These are phyloP conservation scores for Oligia strigilis DNA, from an alignment of 2,888 invertebrate species.

Conservation along the genomic window DNA sequence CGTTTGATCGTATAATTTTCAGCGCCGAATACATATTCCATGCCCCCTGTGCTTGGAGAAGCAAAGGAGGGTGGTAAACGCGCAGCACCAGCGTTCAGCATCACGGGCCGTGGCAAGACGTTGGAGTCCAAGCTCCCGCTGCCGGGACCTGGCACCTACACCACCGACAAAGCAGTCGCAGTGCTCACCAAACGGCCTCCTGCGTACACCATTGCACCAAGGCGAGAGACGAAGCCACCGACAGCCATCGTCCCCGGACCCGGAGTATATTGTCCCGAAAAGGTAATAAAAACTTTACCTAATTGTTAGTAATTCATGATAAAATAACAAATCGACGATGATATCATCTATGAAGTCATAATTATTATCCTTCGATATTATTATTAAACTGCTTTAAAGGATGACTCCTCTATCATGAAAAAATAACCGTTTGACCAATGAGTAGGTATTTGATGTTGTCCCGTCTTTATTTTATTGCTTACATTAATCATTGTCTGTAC, in stretches of 20 bases:
- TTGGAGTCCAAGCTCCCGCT: slow-evolving; percentile 84
- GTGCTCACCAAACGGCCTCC: slow-evolving; percentile 91
- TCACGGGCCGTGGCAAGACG: slow-evolving; percentile 95
- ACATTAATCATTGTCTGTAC: slow-evolving; percentile 52
- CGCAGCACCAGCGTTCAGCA: slow-evolving; percentile 96
- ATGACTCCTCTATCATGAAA: slow-evolving; percentile 30
- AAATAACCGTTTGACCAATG: slow-evolving; percentile 31
- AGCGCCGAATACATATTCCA: slow-evolving; percentile 97
- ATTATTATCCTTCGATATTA: slow-evolving; percentile 55
- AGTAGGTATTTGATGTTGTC: slow-evolving; percentile 49
- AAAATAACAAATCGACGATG: slow-evolving; percentile 41
- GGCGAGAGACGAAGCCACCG: slow-evolving; percentile 82
- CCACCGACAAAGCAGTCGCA: slow-evolving; percentile 90
- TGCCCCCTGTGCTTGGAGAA: slow-evolving; percentile 94
- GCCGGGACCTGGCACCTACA: slow-evolving; percentile 96
- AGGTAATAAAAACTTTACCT: slow-evolving; percentile 75
- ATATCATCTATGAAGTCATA: slow-evolving; percentile 63
- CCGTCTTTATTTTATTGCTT: slow-evolving; percentile 49
- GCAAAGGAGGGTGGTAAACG: slow-evolving; percentile 89
- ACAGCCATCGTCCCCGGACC: slow-evolving; percentile 89
- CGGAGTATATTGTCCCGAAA: slow-evolving; percentile 92
- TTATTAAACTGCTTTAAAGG: slow-evolving; percentile 39
- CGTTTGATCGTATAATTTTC: slow-evolving; percentile 69
- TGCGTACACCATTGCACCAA: slow-evolving; percentile 95
- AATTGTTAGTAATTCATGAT: background rate